phyloP scores from a whole-genome alignment of 2,797 vertebrate genomes.

The Urocyon cinereoargenteus region DNA sequence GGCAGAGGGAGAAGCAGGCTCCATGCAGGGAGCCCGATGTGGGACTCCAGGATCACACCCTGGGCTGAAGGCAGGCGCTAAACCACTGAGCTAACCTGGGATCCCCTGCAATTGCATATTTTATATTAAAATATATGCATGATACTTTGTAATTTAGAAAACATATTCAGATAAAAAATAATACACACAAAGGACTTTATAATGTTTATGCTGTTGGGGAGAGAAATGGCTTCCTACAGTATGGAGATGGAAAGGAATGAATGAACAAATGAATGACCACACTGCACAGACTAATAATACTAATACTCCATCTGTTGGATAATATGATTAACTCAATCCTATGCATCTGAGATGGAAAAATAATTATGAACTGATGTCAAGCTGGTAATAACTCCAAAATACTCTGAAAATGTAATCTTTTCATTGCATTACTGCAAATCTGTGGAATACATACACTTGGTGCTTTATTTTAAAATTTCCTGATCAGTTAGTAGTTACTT shows the following conservation, averaged over 20 bases:
- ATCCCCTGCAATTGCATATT: neutral
- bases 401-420: neutral
- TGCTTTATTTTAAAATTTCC: neutral
- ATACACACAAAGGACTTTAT: neutral
- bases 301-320: neutral
- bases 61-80: too few species aligned
- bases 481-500: neutral
- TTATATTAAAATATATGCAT: neutral
- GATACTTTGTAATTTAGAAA: neutral
- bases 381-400: neutral
- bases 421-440: neutral
- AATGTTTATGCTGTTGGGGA: neutral
- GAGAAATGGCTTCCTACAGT: neutral
- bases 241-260: neutral
- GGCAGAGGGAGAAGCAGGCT: too few species aligned
- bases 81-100: too few species aligned
- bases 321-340: neutral
- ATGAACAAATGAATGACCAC: neutral
- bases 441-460: neutral
- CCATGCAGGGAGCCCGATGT: too few species aligned
- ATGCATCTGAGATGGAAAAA: neutral
- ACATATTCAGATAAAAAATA: neutral
- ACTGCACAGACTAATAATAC: neutral
- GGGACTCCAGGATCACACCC: too few species aligned
- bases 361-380: neutral